Conservation (phyloP, 2,113 vertebrate species). For the Pristiophorus japonicus region DNA sequence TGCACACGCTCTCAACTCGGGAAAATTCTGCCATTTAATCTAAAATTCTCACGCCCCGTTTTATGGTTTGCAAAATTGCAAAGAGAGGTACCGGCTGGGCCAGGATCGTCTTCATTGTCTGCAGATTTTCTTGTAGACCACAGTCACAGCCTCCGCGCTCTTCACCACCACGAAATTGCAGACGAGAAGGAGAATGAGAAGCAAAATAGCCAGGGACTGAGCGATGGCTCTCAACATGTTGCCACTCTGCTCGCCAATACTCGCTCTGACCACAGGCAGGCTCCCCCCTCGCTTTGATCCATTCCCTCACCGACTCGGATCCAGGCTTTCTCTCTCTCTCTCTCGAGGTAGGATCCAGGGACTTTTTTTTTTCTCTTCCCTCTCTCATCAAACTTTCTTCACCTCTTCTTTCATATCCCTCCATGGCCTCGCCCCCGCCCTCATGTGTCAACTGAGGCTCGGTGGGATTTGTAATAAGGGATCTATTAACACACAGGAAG, state of each 20-base stretch:
- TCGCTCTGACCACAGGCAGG: background rate
- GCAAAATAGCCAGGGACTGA: conserved; percentile 39
- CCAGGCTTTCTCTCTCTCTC: background rate
- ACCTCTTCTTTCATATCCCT: too few relatives aligned
- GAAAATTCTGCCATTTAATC: background rate
- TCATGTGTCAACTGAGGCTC: too few relatives aligned
- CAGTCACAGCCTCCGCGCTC: conserved; percentile 27
- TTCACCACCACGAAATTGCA: conserved; percentile 41
- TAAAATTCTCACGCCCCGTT: background rate
- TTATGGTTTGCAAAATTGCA: background rate
- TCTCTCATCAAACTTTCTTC: too few relatives aligned
- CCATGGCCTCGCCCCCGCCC: too few relatives aligned
- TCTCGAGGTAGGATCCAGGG: background rate
- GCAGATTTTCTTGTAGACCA: conserved; percentile 21
- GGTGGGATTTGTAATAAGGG: too few relatives aligned
- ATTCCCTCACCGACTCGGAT: background rate
- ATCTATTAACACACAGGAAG: too few relatives aligned
- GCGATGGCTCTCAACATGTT: background rate
- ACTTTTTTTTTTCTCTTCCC: too few relatives aligned
- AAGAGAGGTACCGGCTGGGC: background rate
- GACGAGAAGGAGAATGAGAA: conserved; percentile 40
- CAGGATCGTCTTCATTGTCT: background rate
- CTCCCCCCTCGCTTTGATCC: background rate
- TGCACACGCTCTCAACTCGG: background rate
- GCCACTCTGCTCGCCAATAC: background rate